phyloP scores from a whole-genome alignment of 2,797 vertebrate genomes.

The Monodelphis domestica region DNA sequence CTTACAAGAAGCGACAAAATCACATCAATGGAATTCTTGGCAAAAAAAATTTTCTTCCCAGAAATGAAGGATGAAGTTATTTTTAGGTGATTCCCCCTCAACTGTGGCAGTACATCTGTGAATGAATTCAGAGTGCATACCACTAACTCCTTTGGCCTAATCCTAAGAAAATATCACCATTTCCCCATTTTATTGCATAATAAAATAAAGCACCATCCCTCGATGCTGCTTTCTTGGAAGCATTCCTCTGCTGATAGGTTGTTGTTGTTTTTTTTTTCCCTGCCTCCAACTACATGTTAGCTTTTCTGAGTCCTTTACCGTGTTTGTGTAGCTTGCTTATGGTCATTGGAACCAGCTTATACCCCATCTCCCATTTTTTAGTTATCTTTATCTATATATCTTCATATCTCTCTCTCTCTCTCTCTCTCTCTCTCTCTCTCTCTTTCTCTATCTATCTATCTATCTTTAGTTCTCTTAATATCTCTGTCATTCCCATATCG shows the following conservation, averaged over 20 bases:
- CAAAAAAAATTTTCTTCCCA: slow-evolving; percentile 69
- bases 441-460: too few relatives aligned
- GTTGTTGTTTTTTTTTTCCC: background rate
- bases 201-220: slow-evolving; percentile 64
- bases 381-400: too few relatives aligned
- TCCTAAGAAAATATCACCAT: slow-evolving; percentile 49
- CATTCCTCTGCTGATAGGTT: slow-evolving; percentile 52
- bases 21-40: slow-evolving; percentile 75
- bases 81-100: slow-evolving; percentile 77
- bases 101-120: slow-evolving; percentile 72
- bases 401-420: too few relatives aligned
- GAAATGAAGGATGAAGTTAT: slow-evolving; percentile 69
- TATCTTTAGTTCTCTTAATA: background rate
- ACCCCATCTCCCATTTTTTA: background rate
- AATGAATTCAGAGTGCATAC: slow-evolving; percentile 68
- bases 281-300: slow-evolving; percentile 6
- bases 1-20: slow-evolving; percentile 41
- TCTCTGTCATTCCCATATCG: slow-evolving; percentile 13
- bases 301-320: slow-evolving; percentile 14
- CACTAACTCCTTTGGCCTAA: slow-evolving; percentile 61
- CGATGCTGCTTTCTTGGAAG: slow-evolving; percentile 27
- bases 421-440: too few relatives aligned
- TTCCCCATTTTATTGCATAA: slow-evolving; percentile 61
- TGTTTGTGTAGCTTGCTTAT: background rate
- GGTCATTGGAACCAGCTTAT: background rate